A percentile compares a stretch with the other conserved stretches of the same genome.
Evolutionary conservation across 1,140 invertebrate genomes (phyloP).

Genomic region (Phymastichus coffea): DNA sequence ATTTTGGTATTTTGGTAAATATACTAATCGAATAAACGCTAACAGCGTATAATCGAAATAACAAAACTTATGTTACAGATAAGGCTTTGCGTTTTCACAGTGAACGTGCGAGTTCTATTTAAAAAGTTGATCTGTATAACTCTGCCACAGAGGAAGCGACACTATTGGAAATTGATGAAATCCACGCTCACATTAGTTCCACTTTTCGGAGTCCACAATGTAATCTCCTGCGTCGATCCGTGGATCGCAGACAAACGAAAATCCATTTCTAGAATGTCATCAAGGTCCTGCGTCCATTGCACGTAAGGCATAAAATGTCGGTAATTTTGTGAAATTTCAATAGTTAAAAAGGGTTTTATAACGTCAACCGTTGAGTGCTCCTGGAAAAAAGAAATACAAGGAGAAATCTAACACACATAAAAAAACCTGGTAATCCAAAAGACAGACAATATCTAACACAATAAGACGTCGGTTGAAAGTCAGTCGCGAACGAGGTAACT

Average conservation of each 20-base stretch:
- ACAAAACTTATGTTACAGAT: too few relatives aligned
- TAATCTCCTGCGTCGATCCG: not conserved
- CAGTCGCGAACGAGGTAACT: too few relatives aligned
- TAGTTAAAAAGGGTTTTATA: too few relatives aligned
- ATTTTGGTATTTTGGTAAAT: not conserved
- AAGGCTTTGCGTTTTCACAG: not conserved
- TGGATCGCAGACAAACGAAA: not conserved
- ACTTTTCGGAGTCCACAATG: not conserved
- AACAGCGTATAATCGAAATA: too few relatives aligned
- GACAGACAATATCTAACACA: too few relatives aligned
- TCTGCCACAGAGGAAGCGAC: not conserved
- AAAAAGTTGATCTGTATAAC: not conserved
- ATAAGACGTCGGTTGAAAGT: too few relatives aligned
- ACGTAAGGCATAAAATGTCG: slow-evolving; percentile 1
- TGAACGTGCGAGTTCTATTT: not conserved
- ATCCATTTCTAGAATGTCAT: not conserved
- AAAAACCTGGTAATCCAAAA: slow-evolving; percentile 3
- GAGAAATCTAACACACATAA: too few relatives aligned
- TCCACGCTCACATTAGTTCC: not conserved
- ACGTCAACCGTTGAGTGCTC: too few relatives aligned
- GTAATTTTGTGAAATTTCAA: too few relatives aligned
- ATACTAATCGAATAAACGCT: too few relatives aligned
- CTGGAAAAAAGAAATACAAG: too few relatives aligned
- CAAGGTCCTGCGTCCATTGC: not conserved
- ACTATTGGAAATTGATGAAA: not conserved